Evolutionary conservation across 2,113 vertebrate species (phyloP).

Genomic region (Okapia johnstoni): DNA sequence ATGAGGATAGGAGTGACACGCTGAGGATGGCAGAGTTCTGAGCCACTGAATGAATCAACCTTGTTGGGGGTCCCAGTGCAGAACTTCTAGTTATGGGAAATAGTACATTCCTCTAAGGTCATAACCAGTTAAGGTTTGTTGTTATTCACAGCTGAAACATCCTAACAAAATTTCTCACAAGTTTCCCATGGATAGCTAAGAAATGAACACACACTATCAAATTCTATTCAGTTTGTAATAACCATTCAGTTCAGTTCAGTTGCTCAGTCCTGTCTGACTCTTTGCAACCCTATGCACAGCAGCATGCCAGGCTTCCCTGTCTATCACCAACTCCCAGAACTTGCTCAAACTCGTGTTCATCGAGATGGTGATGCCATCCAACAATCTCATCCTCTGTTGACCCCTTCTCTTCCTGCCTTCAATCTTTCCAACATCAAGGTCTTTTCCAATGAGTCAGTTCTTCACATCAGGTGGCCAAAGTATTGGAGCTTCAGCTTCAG

Average conservation of each 20-base stretch:
- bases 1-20: neutral
- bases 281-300: neutral
- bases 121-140: neutral
- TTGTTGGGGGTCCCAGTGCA: neutral
- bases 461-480: neutral
- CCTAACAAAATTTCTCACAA: neutral
- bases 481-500: neutral
- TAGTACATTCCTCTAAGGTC: neutral
- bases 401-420: neutral
- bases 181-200: neutral
- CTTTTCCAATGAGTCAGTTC: neutral
- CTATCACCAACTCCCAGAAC: neutral
- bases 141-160: neutral
- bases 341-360: neutral
- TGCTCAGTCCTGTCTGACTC: neutral
- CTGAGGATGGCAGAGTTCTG: neutral
- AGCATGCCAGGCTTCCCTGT: neutral
- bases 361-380: neutral
- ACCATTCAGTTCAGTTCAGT: neutral
- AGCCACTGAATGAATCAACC: neutral
- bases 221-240: conserved; percentile 34
- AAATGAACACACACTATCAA: neutral
- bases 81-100: neutral
- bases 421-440: neutral
- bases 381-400: neutral